Base-by-base conservation (phyloP, 1,140 invertebrate species). In the Patella vulgata region DNA sequence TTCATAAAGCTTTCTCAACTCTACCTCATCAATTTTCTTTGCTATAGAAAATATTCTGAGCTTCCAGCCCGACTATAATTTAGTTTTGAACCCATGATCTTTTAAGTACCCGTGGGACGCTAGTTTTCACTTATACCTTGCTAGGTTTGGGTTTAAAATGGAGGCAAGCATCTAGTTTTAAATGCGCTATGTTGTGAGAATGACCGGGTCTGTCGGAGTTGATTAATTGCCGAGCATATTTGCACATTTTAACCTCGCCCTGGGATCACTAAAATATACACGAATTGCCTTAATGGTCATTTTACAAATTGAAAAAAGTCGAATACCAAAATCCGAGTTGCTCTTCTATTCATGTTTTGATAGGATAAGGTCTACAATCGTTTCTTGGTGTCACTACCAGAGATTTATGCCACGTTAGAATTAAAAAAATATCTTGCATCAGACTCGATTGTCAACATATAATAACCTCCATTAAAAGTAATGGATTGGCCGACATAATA, bases 141-240 rank as follows among this genome's bases (percentile, higher is more conserved):
- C n/a, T 21, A 36, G n/a, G n/a, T 17, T 21, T 11, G 36, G 19
- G 9, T 23, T 54, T 39, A 54, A 30, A 54, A 12, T n/a, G 21
- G 23, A 33, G 27, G 12, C 9, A 36, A 21, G 31, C 40, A 23
- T 54, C 36, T 54, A 25, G 14, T 12, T 54, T 33, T 54, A 23
- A 21, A 52, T 30, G 28, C 30, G 23, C 23, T 52, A 28, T 14
- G 52, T 23, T 19, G 31, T 36, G 31, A 36, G 40, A 30, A 36
- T 40, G 36, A 23, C 52, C 31, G 21, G 14, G 25, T 30, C 30
- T 54, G 52, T 54, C 52, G 19, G n/a, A 21, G 19, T 30, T 54
- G 52, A 54, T 54, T 54, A 54, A 54, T 54, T 30, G 36, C 31
- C 12, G 17, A 21, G 25, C 25, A 36, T 54, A 54, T 54, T 54